phyloP scores from a whole-genome alignment of 1,140 invertebrate species.

The Laupala kohalensis region DNA sequence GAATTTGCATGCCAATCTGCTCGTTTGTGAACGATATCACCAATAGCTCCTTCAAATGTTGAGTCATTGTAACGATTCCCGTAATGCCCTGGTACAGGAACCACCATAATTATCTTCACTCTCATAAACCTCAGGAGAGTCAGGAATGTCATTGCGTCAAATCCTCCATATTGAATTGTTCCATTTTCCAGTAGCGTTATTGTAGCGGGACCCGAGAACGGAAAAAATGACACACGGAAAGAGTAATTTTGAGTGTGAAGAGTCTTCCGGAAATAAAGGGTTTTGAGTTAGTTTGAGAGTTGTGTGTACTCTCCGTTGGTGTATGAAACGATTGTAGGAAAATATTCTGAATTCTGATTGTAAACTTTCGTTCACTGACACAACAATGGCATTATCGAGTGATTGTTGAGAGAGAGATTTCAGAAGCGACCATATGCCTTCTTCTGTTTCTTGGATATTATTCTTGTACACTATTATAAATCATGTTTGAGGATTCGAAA shows the following conservation, averaged over 20 bases:
- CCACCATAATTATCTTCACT: background rate
- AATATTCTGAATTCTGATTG: background rate
- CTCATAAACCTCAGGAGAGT: background rate
- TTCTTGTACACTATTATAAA: background rate
- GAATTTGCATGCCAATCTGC: slow-evolving; percentile 28
- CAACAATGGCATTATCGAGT: background rate
- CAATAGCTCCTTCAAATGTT: slow-evolving; percentile 26
- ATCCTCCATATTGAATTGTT: background rate
- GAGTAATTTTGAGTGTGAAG: background rate
- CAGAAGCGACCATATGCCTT: background rate
- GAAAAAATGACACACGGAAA: background rate
- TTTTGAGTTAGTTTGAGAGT: background rate
- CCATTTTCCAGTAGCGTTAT: background rate
- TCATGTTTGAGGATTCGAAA: background rate
- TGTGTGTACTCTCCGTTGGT: background rate
- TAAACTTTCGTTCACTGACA: background rate
- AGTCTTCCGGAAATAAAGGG: background rate
- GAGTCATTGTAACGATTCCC: slow-evolving; percentile 23
- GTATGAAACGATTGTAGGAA: background rate
- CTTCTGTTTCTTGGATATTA: background rate
- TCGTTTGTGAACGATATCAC: slow-evolving; percentile 23
- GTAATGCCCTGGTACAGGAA: slow-evolving; percentile 13
- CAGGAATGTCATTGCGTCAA: background rate
- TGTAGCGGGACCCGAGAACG: background rate
- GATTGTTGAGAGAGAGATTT: background rate